Base-by-base conservation (phyloP, 2,797 vertebrate species). In the Oceanodroma leucorhoa region DNA sequence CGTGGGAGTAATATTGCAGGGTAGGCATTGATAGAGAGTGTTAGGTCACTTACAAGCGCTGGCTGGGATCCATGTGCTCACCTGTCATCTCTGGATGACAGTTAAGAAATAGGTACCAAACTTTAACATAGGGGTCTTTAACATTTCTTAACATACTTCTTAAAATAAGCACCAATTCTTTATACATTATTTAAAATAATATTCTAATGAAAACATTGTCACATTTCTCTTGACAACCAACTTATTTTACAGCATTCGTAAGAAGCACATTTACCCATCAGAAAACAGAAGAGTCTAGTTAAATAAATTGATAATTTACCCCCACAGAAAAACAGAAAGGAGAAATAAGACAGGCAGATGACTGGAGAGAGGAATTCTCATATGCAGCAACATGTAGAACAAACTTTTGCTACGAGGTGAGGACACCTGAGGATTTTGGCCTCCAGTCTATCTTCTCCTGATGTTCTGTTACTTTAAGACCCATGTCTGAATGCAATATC, bases 21-120 rank as follows among this genome's bases (percentile, higher is more conserved):
- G 73, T 73, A 83, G 92, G 86, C 86, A 73, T 32, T 93, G 88
- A 87, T 6, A 83, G 77, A 87, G 51, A 65, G 87, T 58, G 38
- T 50, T 24, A 57, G 87, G 94, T 84, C 75, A 88, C 66, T 79
- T 84, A 19, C 50, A 92, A 86, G 48, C 11, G 30, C 78, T 95
- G 94, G 86, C 94, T 54, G 87, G 57, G 45, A 69, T 94, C 75
- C 81, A 87, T 2, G 16, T 10, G 41, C 48, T 96, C 91, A 89
- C 86, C 94, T 93, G 85, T 93, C 81, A 81, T 88, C 73, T 76
- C 58, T 53, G 51, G 21, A 22, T 66, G 66, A 76, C 46, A 95
- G 66, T 19, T 84, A 40, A 82, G 55, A 80, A 85, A 91, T 29
- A 72, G 30, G 70, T 48, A 89, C 9, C 38, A 57, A 83, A 75